These are phyloP conservation scores for Synergus japonicus DNA, from an alignment of 2,888 invertebrate genomes.

Conservation along the genomic window DNA sequence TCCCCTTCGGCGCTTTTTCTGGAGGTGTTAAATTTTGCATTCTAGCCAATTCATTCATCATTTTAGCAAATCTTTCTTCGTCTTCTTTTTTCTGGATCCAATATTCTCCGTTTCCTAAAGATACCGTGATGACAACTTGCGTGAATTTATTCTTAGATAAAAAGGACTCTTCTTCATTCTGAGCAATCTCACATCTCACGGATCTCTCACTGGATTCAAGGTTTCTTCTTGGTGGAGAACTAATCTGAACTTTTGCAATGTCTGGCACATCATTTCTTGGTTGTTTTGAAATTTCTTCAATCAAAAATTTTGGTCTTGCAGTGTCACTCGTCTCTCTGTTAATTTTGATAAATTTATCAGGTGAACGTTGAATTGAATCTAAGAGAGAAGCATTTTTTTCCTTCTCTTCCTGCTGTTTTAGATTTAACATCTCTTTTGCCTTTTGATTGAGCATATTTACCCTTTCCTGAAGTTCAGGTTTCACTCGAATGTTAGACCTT, in stretches of 20 bases:
- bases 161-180: constrained; percentile 45
- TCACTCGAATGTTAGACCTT: background rate
- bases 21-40: background rate
- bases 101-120: constrained; percentile 49
- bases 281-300: background rate
- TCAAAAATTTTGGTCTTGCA: background rate
- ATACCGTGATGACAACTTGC: constrained; percentile 55
- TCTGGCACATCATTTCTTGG: background rate
- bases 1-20: constrained; percentile 18
- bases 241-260: background rate
- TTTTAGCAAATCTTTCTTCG: background rate
- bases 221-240: background rate
- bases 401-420: background rate
- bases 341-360: background rate
- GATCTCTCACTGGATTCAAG: background rate
- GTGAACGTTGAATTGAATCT: background rate
- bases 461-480: constrained; percentile 8
- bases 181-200: background rate
- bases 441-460: constrained; percentile 9
- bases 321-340: background rate
- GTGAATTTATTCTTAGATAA: constrained; percentile 58
- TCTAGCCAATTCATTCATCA: constrained; percentile 56
- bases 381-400: background rate
- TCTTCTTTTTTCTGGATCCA: constrained; percentile 63
- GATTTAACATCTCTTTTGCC: constrained; percentile 3